Base-by-base conservation (phyloP, 2,113 vertebrate genomes). In the Lasiurus cinereus region DNA sequence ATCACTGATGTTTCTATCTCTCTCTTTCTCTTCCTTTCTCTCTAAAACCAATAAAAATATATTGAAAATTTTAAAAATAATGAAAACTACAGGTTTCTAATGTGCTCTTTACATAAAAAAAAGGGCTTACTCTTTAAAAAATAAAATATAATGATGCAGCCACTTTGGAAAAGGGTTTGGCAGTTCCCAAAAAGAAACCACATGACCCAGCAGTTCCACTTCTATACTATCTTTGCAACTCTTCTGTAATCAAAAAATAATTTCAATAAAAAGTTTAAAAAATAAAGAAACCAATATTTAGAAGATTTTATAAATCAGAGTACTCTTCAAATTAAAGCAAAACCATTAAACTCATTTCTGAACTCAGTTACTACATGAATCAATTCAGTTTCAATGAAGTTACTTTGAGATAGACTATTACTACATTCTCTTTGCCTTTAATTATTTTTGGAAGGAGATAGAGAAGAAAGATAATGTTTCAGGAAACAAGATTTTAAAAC, bases 381-480 rank as follows among this genome's bases (percentile, higher is more conserved):
- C 93, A 94, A 84, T 50, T 76, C 56, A 80, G 52, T 88, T 89
- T 94, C 48, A 94, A 83, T 90, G 90, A 95, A 82, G 77, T 88
- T 74, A 91, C 27, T 96, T 76, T 54, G 73, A 54, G 15, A 94
- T 39, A 91, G 7, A 27, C 39, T 91, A 76, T 95, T 84, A 96
- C 48, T 91, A 91, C 22, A 91, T 64, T 46, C 39, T 93, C 46
- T 90, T 72, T 82, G 59, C 39, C 67, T 74, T 88, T 84, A 95
- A 95, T 88, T 50, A 82, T 80, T 88, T 83, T 95, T 95, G 72
- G 33, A 94, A 54, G 12, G 22, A 11, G 10, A 82, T 0, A 69
- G 22, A 59, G 43, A 79, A 92, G 46, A 91, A 82, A 82, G 16
- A 73, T 77, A 83, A 87, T 50, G 31, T 76, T 72, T 88, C 43